A percentile compares a stretch with the other conserved stretches of the same genome.
Conservation (phyloP, 2,888 invertebrate genomes). For the Lasioglossum marginatum region DNA sequence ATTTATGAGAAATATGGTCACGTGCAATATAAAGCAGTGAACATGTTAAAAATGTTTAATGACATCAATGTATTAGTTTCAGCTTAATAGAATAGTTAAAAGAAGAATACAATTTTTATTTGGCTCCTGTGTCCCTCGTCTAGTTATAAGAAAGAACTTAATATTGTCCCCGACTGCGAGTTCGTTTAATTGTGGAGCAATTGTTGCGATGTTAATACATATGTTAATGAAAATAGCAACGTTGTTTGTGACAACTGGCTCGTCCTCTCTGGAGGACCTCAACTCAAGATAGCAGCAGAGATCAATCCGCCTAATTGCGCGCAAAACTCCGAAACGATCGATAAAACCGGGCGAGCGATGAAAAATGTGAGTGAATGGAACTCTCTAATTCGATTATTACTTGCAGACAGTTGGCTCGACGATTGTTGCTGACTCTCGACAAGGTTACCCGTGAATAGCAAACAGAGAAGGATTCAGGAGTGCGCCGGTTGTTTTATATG, state of each 20-base stretch:
- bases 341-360: neutral
- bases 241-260: neutral
- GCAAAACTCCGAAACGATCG: neutral
- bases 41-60: too few relatives aligned
- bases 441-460: constrained; percentile 9
- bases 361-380: neutral
- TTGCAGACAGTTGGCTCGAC: neutral
- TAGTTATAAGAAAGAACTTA: too few relatives aligned
- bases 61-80: too few relatives aligned
- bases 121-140: too few relatives aligned
- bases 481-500: constrained; percentile 1
- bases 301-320: neutral
- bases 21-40: too few relatives aligned
- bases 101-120: too few relatives aligned
- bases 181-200: too few relatives aligned
- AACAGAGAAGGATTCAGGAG: neutral
- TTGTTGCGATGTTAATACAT: neutral
- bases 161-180: too few relatives aligned
- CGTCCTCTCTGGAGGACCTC: neutral
- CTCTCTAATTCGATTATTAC: neutral
- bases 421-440: neutral
- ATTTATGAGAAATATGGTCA: too few relatives aligned
- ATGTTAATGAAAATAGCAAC: neutral
- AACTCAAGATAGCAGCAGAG: neutral
- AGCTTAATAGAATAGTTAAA: too few relatives aligned